Evolutionary conservation across 2,888 invertebrate genomes (phyloP), one percentile per base, ranked within the genome.

Genomic region (Latheticus oryzae): DNA sequence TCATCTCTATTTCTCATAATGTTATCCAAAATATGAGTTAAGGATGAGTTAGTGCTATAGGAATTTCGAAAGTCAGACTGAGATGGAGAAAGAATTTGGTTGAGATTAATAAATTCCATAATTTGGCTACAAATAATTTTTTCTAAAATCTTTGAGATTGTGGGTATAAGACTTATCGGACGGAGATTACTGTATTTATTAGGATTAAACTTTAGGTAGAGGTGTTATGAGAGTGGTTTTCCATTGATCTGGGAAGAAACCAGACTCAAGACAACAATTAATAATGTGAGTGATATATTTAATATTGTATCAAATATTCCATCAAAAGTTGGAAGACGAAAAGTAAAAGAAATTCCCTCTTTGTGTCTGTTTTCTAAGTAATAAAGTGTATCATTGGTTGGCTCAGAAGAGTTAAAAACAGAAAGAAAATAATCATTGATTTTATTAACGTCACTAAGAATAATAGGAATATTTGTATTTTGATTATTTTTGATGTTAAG

Each of bases 271-370:
- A 30, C 9, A 11, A 11, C 9, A 30, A 12, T 30, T 30, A 12
- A 21, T 28, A 28, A 32, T 32, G 12, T 32, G 32, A 4, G 32
- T 32, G 32, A 32, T 13, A 9, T 32, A 16, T 33, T 26, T 26
- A 8, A 7, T 26, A 26, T 11, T 3, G 5, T 19, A 19, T 19
- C 5, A 2, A 24, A 32, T 11, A 32, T 13, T 5, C 12, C 11
- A 32, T 32, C 15, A 4, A 2, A 11, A 4, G 32, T 32, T 32
- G 32, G 12, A 11, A 9, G 12, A 9, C 32, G 32, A 7, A 32
- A 32, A 32, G 32, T 5, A 13, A 32, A 32, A 32, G 15, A 32
- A 3, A 13, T 32, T 32, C 4, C 32, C 9, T 32, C 4, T 32
- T 32, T 13, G 4, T 13, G 7, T 32, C 7, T 32, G 7, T 32